Evolutionary conservation across 2,888 invertebrate species (phyloP), one percentile per base, ranked within the genome.

Genomic region (Tetranychus truncatus): DNA sequence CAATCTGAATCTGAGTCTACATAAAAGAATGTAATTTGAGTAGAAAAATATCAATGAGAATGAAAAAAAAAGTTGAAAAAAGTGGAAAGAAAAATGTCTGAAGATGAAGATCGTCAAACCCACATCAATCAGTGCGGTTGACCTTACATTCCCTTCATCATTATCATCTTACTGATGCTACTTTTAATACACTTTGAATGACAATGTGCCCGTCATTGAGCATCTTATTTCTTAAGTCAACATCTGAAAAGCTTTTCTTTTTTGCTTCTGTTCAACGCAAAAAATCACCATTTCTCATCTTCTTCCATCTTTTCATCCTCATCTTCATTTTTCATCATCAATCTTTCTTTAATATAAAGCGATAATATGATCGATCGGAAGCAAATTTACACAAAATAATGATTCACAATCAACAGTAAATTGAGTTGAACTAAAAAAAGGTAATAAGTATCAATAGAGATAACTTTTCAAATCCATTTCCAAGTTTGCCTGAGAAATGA

Each of bases 121-220:
- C 55, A 55, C 55, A 55, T 55, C 55, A 55, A 55, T 55, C 55
- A 55, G 55, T 55, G 55, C 55, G 55, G 55, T 55, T 55, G 55
- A 55, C 55, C 55, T 55, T 15, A 55, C 75, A 69, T 66, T 74
- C 45, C 55, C 72, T 7, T 75, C 75, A 45, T 78, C 78, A 24
- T 77, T 77, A 9, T 15, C 55, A 15, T 15, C 55, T 15, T 55
- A 55, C 15, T 55, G 55, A 55, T 15, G 9, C 15, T 55, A 15
- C 15, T 55, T 55, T 55, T 15, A 55, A 15, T 15, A 15, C 9
- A 55, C 6, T 55, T 55, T 55, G 11, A 55, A 55, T 55, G 55
- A 55, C 55, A 55, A 15, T 55, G 55, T 15, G 9, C 55, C 55
- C 55, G 15, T 55, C 55, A 55, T 15, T 55, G 15, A 55, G 9